A percentile compares a stretch with the other conserved stretches of the same genome.
Conservation (phyloP, 2,888 invertebrate genomes). For the Pyrochroa serraticornis region DNA sequence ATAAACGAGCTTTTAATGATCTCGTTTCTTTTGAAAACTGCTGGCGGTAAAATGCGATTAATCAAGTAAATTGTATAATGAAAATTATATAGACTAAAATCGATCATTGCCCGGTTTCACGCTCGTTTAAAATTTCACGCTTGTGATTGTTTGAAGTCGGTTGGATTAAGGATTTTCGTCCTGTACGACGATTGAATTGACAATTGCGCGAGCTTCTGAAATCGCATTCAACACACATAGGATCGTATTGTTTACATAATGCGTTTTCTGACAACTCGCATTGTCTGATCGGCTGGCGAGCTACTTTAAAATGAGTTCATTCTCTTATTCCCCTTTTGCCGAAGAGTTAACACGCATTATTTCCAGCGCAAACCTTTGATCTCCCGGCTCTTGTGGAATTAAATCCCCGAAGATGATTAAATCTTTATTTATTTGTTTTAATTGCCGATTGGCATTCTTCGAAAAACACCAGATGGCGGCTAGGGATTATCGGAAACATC, state of each 20-base stretch:
- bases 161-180: conserved; percentile 38
- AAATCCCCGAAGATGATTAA: conserved; percentile 9
- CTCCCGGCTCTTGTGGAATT: conserved; percentile 4
- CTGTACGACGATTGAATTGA: conserved; percentile 47
- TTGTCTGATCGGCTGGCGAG: conserved; percentile 28
- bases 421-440: conserved; percentile 21
- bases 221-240: conserved; percentile 51
- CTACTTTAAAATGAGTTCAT: conserved; percentile 28
- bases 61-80: not conserved
- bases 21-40: no score
- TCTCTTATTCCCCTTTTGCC: conserved; percentile 31
- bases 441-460: conserved; percentile 12
- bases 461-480: conserved; percentile 13
- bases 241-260: conserved; percentile 51
- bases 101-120: conserved; percentile 28
- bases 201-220: conserved; percentile 47
- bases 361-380: conserved; percentile 27
- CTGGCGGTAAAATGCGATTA: no score
- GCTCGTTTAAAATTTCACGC: conserved; percentile 28
- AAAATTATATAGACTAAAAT: conserved; percentile 13
- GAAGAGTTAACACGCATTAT: conserved; percentile 28
- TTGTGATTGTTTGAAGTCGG: conserved; percentile 15
- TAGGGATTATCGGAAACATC: conserved; percentile 3
- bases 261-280: conserved; percentile 44
- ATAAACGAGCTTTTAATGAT: no score